Percentiles rank a stretch among this genome's conserved stretches.
Conservation (phyloP, 2,888 invertebrate genomes). For the Margaritifera margaritifera region DNA sequence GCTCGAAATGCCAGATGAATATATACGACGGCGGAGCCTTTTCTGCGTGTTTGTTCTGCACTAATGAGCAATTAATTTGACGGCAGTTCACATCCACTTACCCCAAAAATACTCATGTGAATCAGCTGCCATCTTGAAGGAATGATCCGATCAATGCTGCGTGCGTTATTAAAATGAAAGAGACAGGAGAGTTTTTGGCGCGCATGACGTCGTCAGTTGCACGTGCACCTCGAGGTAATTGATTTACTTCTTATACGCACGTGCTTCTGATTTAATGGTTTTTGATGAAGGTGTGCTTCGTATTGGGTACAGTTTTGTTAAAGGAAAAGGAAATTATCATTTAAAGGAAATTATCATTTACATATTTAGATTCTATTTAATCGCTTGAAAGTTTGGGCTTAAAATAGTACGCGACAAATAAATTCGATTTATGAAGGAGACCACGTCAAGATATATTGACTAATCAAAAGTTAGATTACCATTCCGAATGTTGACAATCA, state of each 20-base stretch:
- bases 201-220: background rate
- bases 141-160: background rate
- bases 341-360: no score
- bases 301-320: no score
- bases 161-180: background rate
- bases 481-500: no score
- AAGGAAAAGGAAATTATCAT: no score
- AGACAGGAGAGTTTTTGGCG: background rate
- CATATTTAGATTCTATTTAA: no score
- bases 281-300: no score
- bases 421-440: no score
- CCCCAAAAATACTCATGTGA: slow-evolving; percentile 57
- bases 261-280: slow-evolving; percentile 1
- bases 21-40: background rate
- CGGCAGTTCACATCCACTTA: slow-evolving; percentile 18
- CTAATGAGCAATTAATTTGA: background rate
- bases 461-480: no score
- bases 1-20: background rate
- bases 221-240: slow-evolving; percentile 5
- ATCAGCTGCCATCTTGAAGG: slow-evolving; percentile 32
- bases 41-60: background rate
- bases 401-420: no score
- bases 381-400: no score
- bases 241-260: background rate
- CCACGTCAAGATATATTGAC: no score